Conservation (phyloP, 2,797 vertebrate species). For the Agapornis canus region DNA sequence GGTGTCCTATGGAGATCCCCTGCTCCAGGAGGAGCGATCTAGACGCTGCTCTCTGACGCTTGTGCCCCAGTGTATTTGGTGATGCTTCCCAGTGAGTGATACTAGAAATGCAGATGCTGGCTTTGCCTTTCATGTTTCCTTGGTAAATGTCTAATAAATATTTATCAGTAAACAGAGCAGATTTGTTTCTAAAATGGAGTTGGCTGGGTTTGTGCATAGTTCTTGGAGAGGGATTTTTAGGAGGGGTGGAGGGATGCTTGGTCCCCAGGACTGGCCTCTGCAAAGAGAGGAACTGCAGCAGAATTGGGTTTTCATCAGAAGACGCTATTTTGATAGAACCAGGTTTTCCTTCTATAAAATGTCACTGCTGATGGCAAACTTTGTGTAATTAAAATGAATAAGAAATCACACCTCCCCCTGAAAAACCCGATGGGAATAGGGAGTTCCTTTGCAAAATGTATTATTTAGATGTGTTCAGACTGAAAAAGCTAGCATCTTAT, state of each 20-base stretch:
- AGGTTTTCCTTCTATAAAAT: neutral
- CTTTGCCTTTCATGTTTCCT: conserved; percentile 40
- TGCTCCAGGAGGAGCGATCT: neutral
- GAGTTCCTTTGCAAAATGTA: neutral
- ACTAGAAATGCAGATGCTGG: conserved; percentile 6
- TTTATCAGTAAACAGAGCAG: conserved; percentile 50
- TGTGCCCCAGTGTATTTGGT: neutral
- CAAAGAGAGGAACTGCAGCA: neutral
- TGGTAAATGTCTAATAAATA: conserved; percentile 41
- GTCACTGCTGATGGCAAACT: neutral
- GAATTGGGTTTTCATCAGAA: neutral
- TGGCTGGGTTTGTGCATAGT: neutral
- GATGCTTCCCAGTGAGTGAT: neutral
- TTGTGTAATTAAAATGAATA: neutral
- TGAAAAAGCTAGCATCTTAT: neutral
- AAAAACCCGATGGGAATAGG: rapidly evolving
- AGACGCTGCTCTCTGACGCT: neutral
- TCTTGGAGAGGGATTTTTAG: neutral
- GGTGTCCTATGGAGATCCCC: neutral
- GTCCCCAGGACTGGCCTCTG: neutral
- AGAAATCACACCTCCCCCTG: rapidly evolving
- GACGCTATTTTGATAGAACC: neutral
- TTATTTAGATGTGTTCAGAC: neutral
- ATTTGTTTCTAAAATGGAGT: neutral
- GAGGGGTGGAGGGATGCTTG: neutral